Evolutionary conservation across 2,113 vertebrate genomes (phyloP).

Genomic region (Pheucticus melanocephalus): DNA sequence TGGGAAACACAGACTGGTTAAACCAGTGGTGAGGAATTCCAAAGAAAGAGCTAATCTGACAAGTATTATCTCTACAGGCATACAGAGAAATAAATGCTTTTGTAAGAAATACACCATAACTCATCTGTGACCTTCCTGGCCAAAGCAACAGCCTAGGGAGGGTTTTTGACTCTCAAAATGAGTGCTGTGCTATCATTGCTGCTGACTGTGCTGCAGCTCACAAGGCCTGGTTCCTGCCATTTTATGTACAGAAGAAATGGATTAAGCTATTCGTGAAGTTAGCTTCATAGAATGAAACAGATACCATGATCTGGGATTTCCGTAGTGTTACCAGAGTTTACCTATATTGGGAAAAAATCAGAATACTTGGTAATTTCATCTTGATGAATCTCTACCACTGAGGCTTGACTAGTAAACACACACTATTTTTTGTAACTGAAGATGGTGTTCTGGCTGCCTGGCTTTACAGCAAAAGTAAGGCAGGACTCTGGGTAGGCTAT

Average conservation of each 20-base stretch:
- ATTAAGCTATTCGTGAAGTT: not conserved
- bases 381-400: not conserved
- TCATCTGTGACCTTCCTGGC: not conserved
- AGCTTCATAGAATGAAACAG: not conserved
- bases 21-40: not conserved
- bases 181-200: not conserved
- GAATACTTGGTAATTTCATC: not conserved
- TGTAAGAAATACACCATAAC: not conserved
- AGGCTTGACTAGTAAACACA: not conserved
- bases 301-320: not conserved
- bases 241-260: not conserved
- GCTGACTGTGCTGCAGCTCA: not conserved
- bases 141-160: not conserved
- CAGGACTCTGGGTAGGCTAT: not conserved
- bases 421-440: not conserved
- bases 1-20: not conserved
- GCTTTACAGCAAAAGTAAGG: not conserved
- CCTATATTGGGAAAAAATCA: not conserved
- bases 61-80: not conserved
- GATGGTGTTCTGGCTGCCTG: not conserved
- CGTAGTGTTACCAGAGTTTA: not conserved
- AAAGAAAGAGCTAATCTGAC: not conserved
- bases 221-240: not conserved
- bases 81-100: not conserved
- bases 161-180: not conserved